Evolutionary conservation across 2,113 vertebrate species (phyloP).

Genomic region (Elaphurus davidianus): DNA sequence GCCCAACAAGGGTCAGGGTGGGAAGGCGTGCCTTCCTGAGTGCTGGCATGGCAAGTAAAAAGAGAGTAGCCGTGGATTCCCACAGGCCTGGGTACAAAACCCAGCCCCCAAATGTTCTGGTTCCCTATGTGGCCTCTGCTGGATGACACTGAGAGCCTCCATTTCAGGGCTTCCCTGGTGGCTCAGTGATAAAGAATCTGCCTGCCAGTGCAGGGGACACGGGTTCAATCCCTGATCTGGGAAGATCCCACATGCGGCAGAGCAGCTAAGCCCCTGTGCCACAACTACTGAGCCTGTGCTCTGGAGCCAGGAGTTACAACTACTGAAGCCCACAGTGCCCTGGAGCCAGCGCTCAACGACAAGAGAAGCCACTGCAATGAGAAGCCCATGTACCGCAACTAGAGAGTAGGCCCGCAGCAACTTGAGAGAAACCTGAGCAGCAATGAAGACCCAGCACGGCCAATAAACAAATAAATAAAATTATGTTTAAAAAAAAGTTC

Average conservation of each 20-base stretch:
- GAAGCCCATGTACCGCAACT: accelerated
- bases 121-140: background rate
- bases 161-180: background rate
- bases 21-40: background rate
- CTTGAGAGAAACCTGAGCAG: background rate
- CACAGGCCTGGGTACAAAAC: background rate
- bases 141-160: background rate
- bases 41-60: background rate
- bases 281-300: background rate
- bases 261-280: background rate
- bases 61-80: background rate
- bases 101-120: background rate
- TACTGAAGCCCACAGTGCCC: background rate
- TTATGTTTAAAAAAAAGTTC: background rate
- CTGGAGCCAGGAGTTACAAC: background rate
- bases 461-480: background rate
- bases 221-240: background rate
- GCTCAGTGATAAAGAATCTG: background rate
- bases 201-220: background rate
- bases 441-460: background rate
- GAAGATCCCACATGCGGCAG: background rate
- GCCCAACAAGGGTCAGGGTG: background rate
- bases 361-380: background rate
- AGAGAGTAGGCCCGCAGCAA: background rate
- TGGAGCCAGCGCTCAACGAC: background rate